phyloP scores from a whole-genome alignment of 2,797 vertebrate species.

The Nannoperca australis region DNA sequence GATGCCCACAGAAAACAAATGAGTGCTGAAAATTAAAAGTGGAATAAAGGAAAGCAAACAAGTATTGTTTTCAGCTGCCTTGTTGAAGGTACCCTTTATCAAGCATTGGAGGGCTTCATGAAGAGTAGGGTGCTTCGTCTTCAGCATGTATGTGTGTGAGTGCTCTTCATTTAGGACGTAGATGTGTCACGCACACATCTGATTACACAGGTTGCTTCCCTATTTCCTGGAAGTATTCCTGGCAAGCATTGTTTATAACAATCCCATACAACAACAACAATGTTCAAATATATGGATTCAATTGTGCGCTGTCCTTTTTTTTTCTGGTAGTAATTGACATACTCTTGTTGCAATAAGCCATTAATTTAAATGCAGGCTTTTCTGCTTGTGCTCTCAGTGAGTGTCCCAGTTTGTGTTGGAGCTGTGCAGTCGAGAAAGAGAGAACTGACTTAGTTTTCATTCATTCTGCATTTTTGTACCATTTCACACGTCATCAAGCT shows the following conservation, averaged over 20 bases:
- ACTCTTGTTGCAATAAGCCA: conserved; percentile 31
- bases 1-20: conserved; percentile 67
- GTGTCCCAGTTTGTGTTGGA: conserved; percentile 2
- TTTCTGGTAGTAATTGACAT: conserved; percentile 50
- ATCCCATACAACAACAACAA: conserved; percentile 15
- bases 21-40: conserved; percentile 70
- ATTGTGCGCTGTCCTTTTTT: not conserved
- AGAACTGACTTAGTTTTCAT: not conserved
- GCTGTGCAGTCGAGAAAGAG: not conserved
- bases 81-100: conserved; percentile 54
- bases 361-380: conserved; percentile 43
- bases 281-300: conserved; percentile 22
- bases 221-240: conserved; percentile 28
- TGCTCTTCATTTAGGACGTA: conserved; percentile 75
- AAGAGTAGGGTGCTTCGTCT: conserved; percentile 49
- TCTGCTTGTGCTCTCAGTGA: conserved; percentile 18
- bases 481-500: not conserved
- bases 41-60: conserved; percentile 64
- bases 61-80: conserved; percentile 63
- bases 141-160: conserved; percentile 38
- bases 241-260: conserved; percentile 33
- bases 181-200: conserved; percentile 64
- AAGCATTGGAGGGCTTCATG: conserved; percentile 55
- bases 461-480: not conserved
- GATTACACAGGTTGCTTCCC: conserved; percentile 65